phyloP scores from a whole-genome alignment of 2,113 vertebrate species.

The Albula goreensis region DNA sequence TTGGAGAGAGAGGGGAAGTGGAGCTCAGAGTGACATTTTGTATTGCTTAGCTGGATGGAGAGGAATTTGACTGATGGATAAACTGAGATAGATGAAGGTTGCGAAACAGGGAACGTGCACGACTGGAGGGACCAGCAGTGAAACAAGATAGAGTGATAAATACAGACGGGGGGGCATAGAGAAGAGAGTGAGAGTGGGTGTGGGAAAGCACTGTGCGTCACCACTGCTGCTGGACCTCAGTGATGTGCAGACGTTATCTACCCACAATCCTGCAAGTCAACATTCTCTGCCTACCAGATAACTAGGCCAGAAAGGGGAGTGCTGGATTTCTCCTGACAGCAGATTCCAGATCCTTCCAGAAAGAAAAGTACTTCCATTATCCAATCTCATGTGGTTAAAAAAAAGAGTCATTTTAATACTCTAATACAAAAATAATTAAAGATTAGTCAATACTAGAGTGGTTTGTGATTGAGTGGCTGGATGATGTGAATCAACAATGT shows the following conservation, averaged over 20 bases:
- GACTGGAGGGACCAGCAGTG: not conserved
- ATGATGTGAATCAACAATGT: no score
- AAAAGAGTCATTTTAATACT: no score
- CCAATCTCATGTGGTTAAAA: no score
- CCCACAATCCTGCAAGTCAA: not conserved
- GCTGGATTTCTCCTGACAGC: not conserved
- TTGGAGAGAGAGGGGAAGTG: not conserved
- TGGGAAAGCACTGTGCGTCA: not conserved
- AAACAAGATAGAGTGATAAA: not conserved
- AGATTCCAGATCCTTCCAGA: not conserved
- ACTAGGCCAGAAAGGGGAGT: not conserved
- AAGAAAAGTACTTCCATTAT: not conserved
- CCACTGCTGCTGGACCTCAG: not conserved
- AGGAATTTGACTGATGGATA: not conserved
- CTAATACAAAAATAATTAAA: no score
- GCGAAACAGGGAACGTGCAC: not conserved
- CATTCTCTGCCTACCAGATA: conserved; percentile 10
- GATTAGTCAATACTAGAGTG: no score
- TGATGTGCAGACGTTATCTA: conserved; percentile 13
- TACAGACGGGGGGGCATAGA: not conserved
- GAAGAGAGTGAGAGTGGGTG: not conserved
- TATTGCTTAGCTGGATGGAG: not conserved
- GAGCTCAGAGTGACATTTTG: not conserved
- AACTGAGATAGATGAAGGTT: not conserved
- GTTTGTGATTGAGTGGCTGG: no score